Percentiles rank a stretch among this genome's conserved stretches.
Evolutionary conservation across 2,113 vertebrate species (phyloP).

Genomic region (Hymenochirus boettgeri): DNA sequence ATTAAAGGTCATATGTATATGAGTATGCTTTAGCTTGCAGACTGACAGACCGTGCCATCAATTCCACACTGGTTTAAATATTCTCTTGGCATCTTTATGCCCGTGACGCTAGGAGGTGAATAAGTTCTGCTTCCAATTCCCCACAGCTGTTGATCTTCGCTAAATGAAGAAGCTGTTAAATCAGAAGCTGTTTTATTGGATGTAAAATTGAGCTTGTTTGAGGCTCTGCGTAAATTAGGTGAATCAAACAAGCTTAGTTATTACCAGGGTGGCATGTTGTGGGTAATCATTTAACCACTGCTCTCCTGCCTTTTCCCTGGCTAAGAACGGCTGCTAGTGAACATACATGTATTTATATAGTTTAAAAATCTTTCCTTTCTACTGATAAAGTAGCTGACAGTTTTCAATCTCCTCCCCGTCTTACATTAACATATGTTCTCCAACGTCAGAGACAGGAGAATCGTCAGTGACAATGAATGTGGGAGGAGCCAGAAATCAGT

Average conservation of each 20-base stretch:
- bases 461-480: too few relatives aligned
- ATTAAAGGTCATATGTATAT: conserved; percentile 20
- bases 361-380: too few relatives aligned
- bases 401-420: too few relatives aligned
- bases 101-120: conserved; percentile 23
- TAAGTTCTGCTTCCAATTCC: conserved; percentile 14
- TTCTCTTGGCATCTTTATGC: conserved; percentile 27
- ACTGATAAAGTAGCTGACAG: too few relatives aligned
- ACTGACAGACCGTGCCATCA: conserved; percentile 11
- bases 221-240: conserved; percentile 34
- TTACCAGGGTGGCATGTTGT: conserved; percentile 14
- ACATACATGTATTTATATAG: too few relatives aligned
- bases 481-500: too few relatives aligned
- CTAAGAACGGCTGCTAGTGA: too few relatives aligned
- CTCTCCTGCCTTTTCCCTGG: too few relatives aligned
- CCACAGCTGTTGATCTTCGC: conserved; percentile 37
- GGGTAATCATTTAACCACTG: conserved; percentile 23
- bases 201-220: conserved; percentile 39
- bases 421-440: too few relatives aligned
- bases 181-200: conserved; percentile 40
- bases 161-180: conserved; percentile 39
- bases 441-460: too few relatives aligned
- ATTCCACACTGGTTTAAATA: conserved; percentile 16
- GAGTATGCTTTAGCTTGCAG: not conserved
- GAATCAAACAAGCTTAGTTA: conserved; percentile 31